These are phyloP conservation scores for Calephelis virginiensis DNA, from an alignment of 1,140 invertebrate species.

Conservation along the genomic window DNA sequence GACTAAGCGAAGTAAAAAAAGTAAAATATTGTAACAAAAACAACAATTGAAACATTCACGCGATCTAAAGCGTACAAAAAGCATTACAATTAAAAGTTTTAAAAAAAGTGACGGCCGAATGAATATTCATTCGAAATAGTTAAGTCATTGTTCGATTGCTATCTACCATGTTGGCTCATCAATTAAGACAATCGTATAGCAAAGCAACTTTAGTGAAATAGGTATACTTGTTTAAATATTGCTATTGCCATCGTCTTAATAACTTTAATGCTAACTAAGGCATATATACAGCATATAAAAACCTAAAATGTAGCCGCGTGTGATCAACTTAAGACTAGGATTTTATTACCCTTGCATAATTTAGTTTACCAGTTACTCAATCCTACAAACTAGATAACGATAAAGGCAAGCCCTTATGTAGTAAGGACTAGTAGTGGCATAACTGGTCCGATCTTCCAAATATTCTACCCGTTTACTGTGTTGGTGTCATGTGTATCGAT, in stretches of 20 bases:
- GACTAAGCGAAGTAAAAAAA: constrained; percentile 10
- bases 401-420: no score
- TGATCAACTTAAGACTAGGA: no score
- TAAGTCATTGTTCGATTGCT: constrained; percentile 17
- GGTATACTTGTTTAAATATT: background rate
- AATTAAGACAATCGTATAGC: constrained; percentile 9
- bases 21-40: constrained; percentile 10
- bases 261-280: background rate
- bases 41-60: constrained; percentile 16
- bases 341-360: no score
- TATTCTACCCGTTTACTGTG: no score
- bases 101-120: constrained; percentile 16
- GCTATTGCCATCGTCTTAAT: background rate
- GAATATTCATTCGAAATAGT: constrained; percentile 18
- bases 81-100: constrained; percentile 17
- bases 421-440: no score
- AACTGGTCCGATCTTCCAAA: no score
- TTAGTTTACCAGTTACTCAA: no score
- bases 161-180: constrained; percentile 16
- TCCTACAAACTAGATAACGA: no score
- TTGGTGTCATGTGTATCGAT: no score
- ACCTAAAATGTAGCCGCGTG: no score
- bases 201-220: background rate
- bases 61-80: constrained; percentile 17
- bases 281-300: background rate